Evolutionary conservation across 2,888 invertebrate genomes (phyloP).

Genomic region (Meteorus colon): DNA sequence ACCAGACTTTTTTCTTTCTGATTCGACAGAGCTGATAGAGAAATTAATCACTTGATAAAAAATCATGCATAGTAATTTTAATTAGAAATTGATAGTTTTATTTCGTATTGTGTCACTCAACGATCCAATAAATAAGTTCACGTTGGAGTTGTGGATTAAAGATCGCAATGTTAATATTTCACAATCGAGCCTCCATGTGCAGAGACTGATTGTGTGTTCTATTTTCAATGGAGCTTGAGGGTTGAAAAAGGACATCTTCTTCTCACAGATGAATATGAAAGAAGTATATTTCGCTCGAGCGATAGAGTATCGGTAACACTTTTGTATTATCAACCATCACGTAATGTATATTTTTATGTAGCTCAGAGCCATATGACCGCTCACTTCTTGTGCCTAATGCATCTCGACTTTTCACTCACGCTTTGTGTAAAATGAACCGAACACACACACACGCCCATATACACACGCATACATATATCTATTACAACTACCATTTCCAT

Average conservation of each 20-base stretch:
- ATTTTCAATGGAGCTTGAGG: too few relatives aligned
- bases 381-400: constrained; percentile 18
- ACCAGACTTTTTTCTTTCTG: neutral
- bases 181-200: too few relatives aligned
- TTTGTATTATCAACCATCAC: too few relatives aligned
- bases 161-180: too few relatives aligned
- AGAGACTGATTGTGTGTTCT: too few relatives aligned
- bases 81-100: neutral
- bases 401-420: constrained; percentile 25
- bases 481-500: constrained; percentile 6
- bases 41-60: neutral
- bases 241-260: too few relatives aligned
- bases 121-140: neutral
- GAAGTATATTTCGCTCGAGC: too few relatives aligned
- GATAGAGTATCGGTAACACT: too few relatives aligned
- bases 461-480: constrained; percentile 3
- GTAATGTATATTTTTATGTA: neutral
- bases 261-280: too few relatives aligned
- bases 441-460: neutral
- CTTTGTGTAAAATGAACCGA: constrained; percentile 17
- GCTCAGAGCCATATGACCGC: neutral
- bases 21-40: neutral
- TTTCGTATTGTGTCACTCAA: neutral
- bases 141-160: too few relatives aligned
- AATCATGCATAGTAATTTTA: neutral